phyloP scores from a whole-genome alignment of 2,888 invertebrate species.

The Ctena decussata region DNA sequence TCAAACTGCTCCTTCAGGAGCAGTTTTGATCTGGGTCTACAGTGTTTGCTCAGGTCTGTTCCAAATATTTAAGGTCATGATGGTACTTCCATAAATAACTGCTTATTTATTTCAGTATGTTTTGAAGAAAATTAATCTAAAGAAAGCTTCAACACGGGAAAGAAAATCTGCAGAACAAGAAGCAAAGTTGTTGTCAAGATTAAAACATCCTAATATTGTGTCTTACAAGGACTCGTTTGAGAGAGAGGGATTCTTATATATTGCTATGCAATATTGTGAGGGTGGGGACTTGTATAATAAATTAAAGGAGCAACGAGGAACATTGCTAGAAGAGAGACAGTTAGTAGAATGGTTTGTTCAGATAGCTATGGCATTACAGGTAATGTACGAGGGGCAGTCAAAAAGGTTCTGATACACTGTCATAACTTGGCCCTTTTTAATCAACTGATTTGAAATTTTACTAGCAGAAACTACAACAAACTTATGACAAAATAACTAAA shows the following conservation, averaged over 20 bases:
- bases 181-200: slow-evolving; percentile 86
- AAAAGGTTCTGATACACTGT: too few relatives aligned
- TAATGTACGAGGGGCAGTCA: slow-evolving; percentile 64
- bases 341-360: slow-evolving; percentile 88
- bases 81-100: too few relatives aligned
- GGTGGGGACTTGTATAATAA: slow-evolving; percentile 87
- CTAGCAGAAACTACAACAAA: too few relatives aligned
- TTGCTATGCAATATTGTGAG: slow-evolving; percentile 88
- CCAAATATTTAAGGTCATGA: too few relatives aligned
- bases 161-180: slow-evolving; percentile 87
- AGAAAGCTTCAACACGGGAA: slow-evolving; percentile 85
- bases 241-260: slow-evolving; percentile 86
- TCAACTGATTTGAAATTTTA: too few relatives aligned
- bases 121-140: slow-evolving; percentile 86
- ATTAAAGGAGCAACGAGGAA: slow-evolving; percentile 86
- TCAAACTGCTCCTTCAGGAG: too few relatives aligned
- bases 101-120: slow-evolving; percentile 86
- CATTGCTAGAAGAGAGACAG: slow-evolving; percentile 86
- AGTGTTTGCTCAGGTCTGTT: too few relatives aligned
- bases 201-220: slow-evolving; percentile 88
- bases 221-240: slow-evolving; percentile 88
- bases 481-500: too few relatives aligned
- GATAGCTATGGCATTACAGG: slow-evolving; percentile 88
- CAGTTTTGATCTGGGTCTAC: too few relatives aligned
- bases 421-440: too few relatives aligned